A percentile compares a stretch with the other conserved stretches of the same genome.
Evolutionary conservation across 2,113 vertebrate species (phyloP).

Genomic region (Paramisgurnus dabryanus): DNA sequence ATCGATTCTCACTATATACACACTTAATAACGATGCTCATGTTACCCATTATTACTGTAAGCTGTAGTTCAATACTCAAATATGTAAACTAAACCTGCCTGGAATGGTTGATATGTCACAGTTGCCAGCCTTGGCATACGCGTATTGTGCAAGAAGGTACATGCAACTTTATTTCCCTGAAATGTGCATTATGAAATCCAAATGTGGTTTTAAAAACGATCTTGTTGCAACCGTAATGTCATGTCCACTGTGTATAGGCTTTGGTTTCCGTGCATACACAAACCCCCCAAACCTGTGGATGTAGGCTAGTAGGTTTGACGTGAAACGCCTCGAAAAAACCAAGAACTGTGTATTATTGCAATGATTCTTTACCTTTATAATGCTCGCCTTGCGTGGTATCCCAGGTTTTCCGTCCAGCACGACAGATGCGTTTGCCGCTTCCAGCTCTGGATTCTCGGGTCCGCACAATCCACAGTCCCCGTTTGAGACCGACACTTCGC

Average conservation of each 20-base stretch:
- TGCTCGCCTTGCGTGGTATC: constrained; percentile 92
- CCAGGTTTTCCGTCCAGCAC: constrained; percentile 79
- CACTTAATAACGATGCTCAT: background rate
- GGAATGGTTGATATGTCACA: background rate
- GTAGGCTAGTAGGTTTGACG: constrained; percentile 14
- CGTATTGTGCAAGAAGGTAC: background rate
- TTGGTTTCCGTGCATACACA: background rate
- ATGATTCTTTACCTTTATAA: constrained; percentile 88
- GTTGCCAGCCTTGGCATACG: background rate
- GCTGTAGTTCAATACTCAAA: background rate
- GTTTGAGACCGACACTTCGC: constrained; percentile 82
- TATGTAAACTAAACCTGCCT: background rate
- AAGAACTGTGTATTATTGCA: background rate
- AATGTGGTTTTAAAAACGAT: background rate
- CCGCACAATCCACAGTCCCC: constrained; percentile 79
- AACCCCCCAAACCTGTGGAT: constrained; percentile 46
- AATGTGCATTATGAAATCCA: background rate
- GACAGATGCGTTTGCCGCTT: constrained; percentile 66
- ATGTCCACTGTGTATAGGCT: background rate
- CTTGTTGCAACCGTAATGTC: background rate
- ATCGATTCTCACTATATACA: background rate
- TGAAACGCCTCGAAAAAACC: background rate
- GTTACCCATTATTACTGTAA: background rate
- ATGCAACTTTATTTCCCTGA: background rate
- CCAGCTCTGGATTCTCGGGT: constrained; percentile 74